Evolutionary conservation across 2,113 vertebrate genomes (phyloP), one percentile per base, ranked within the genome.

Genomic region (Gopherus evgoodei): DNA sequence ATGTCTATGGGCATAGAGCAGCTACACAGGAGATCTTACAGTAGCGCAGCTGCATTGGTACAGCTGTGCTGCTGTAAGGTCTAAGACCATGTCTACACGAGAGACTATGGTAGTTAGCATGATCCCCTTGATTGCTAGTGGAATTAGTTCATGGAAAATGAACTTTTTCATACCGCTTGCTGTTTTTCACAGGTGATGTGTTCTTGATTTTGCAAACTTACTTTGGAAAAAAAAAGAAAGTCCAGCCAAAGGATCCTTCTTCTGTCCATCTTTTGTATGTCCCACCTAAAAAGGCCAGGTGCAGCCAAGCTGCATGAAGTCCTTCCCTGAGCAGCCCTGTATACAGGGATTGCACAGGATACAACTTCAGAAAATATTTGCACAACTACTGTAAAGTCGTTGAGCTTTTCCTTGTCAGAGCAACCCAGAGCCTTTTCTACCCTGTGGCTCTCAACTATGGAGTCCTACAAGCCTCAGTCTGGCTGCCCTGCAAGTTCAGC

Each of bases 51-150:
- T 29, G 25, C 27, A 59, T 6, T 27, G 27, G 27, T 59, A 59
- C 27, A 59, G 27, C 56, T 57, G 10, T 57, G 56, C 54, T 11
- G 25, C 24, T 57, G 56, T 27, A 59, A 31, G 57, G 11, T 31
- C 53, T 54, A 54, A 54, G 53, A 7, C 8, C 53, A 54, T 22
- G 53, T 54, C 21, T 54, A 54, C 53, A 54, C 3, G 8, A 54
- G 53, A n/a, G 62, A 69, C 35, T 82, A 5, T 95, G 52, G 88
- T 78, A 65, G 93, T 82, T 82, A 88, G 59, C 78, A 93, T 93
- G 88, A 94, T 92, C 93, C 90, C 95, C 93, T 53, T 96, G 83
- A 90, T 38, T 91, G 90, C 31, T 82, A 87, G 19, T 90, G 69
- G 83, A 81, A 90, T 44, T 25, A 95, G 93, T 78, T 93, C 1